phyloP scores from a whole-genome alignment of 2,797 vertebrate species.

The Cuniculus paca region DNA sequence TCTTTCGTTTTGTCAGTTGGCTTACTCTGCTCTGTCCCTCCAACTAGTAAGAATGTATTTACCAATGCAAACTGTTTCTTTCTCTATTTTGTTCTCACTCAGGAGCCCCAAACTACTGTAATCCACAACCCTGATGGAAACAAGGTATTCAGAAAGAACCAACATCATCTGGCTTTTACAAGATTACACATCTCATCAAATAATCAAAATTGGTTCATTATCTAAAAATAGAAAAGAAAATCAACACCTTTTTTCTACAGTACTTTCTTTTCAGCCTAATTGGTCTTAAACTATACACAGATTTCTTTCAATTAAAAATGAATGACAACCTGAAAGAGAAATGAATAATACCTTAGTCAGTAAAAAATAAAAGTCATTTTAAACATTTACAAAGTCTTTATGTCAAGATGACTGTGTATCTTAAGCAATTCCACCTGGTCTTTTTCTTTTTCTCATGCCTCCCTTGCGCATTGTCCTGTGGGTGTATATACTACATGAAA shows the following conservation, averaged over 20 bases:
- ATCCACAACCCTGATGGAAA: constrained; percentile 99
- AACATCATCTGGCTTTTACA: constrained; percentile 85
- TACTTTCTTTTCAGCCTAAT: constrained; percentile 43
- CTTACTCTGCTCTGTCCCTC: constrained; percentile 83
- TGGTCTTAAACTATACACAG: not conserved
- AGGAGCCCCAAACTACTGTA: constrained; percentile 99
- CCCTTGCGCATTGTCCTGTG: constrained; percentile 65
- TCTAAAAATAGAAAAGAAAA: constrained; percentile 48
- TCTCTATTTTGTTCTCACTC: constrained; percentile 92
- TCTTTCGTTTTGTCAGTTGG: constrained; percentile 83
- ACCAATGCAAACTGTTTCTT: constrained; percentile 90
- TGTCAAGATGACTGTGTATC: constrained; percentile 68
- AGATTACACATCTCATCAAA: constrained; percentile 85
- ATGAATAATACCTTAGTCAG: constrained; percentile 18
- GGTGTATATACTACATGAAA: constrained; percentile 74
- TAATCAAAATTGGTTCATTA: constrained; percentile 60
- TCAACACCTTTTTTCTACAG: constrained; percentile 7
- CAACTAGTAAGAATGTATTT: constrained; percentile 83
- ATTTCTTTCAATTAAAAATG: constrained; percentile 66
- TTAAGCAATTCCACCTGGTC: constrained; percentile 69
- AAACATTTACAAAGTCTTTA: not conserved
- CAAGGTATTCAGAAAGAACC: constrained; percentile 95
- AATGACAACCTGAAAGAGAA: constrained; percentile 57
- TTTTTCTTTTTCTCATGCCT: constrained; percentile 48
- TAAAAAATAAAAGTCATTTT: not conserved